phyloP scores from a whole-genome alignment of 2,113 vertebrate genomes.

The Caloenas nicobarica region DNA sequence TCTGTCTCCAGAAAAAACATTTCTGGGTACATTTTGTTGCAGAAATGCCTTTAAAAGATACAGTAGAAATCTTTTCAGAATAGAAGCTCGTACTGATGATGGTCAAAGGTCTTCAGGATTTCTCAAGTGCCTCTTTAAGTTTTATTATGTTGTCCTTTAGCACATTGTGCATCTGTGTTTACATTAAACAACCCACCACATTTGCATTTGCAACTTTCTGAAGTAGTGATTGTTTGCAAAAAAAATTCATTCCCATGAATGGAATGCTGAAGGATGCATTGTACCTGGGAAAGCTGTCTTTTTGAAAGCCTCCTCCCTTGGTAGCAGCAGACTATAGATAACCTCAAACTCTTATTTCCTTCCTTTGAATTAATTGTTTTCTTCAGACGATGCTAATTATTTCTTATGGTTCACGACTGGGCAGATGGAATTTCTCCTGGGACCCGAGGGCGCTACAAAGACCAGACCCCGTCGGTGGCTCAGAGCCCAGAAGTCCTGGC shows the following conservation, averaged over 20 bases:
- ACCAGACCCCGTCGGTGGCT: constrained; percentile 48
- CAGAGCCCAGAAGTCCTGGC: constrained; percentile 77
- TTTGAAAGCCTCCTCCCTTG: neutral
- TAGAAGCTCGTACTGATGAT: neutral
- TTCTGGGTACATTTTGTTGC: neutral
- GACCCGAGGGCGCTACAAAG: constrained; percentile 68
- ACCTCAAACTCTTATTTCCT: neutral
- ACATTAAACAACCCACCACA: no score
- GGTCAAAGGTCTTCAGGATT: neutral
- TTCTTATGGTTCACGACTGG: neutral
- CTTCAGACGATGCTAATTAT: neutral
- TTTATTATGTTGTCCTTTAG: neutral
- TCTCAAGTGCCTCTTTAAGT: neutral
- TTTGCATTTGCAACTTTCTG: no score
- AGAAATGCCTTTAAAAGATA: neutral
- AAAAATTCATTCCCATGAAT: rapidly evolving
- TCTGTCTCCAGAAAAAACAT: neutral
- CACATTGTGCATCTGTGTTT: neutral
- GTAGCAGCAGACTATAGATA: neutral
- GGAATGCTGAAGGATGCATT: neutral
- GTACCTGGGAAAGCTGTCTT: neutral
- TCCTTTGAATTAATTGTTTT: neutral
- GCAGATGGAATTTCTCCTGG: constrained; percentile 76
- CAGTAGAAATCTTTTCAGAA: neutral
- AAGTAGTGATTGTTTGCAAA: neutral